Conservation (phyloP, 1,140 invertebrate genomes). For the Drosophila willistoni region DNA sequence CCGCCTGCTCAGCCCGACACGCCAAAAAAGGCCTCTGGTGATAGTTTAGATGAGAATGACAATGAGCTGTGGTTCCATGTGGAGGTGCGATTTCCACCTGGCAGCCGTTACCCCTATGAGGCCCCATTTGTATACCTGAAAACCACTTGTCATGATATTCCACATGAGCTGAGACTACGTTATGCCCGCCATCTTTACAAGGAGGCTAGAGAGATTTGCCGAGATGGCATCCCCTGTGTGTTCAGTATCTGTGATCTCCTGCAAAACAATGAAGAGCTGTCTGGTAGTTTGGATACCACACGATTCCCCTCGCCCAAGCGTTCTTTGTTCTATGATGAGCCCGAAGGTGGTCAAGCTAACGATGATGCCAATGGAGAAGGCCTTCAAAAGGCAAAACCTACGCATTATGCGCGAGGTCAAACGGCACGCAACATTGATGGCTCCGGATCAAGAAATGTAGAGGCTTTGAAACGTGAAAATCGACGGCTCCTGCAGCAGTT, state of each 20-base stretch:
- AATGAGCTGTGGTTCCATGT: conserved; percentile 84
- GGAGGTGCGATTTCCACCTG: conserved; percentile 89
- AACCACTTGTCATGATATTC: conserved; percentile 85
- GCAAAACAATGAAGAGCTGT: conserved; percentile 87
- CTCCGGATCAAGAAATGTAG: conserved; percentile 82
- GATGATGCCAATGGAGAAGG: conserved; percentile 7
- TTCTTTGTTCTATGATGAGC: conserved; percentile 71
- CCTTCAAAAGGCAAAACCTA: conserved; percentile 71
- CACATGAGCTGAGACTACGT: conserved; percentile 86
- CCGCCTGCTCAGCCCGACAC: conserved; percentile 63
- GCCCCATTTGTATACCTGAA: conserved; percentile 88
- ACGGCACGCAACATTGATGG: conserved; percentile 83
- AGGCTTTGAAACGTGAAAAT: conserved; percentile 86
- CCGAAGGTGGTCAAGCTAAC: conserved; percentile 13
- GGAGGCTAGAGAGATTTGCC: conserved; percentile 86
- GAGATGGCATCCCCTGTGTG: conserved; percentile 87
- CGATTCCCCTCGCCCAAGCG: conserved; percentile 84
- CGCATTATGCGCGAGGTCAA: conserved; percentile 86
- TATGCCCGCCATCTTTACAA: conserved; percentile 86
- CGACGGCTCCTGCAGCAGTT: conserved; percentile 86
- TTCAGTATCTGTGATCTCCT: conserved; percentile 88
- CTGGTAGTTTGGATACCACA: conserved; percentile 85
- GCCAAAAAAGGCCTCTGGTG: conserved; percentile 36
- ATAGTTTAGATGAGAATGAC: conserved; percentile 69
- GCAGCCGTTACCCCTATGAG: conserved; percentile 89